Conservation (phyloP, 2,888 invertebrate genomes). For the Dascillus cervinus region DNA sequence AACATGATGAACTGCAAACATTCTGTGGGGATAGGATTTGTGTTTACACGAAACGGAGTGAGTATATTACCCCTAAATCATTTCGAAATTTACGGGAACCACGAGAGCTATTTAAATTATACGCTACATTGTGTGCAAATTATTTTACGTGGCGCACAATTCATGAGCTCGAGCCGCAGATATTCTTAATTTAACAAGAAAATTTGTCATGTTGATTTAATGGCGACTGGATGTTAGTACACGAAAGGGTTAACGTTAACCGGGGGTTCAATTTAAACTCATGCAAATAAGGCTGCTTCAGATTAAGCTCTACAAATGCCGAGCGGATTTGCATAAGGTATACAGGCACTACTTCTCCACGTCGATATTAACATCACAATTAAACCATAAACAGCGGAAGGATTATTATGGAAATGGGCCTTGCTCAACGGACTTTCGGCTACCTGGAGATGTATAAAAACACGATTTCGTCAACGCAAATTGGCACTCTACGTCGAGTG, state of each 20-base stretch:
- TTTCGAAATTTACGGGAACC: slow-evolving; percentile 32
- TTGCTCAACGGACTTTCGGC: slow-evolving; percentile 13
- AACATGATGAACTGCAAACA: no score
- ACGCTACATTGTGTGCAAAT: slow-evolving; percentile 39
- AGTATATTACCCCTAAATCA: slow-evolving; percentile 36
- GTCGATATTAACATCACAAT: slow-evolving; percentile 41
- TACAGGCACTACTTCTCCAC: slow-evolving; percentile 4
- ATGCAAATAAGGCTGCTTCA: no score
- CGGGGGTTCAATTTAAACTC: no score
- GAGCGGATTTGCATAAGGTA: no score
- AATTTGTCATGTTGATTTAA: no score
- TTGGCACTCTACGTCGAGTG: slow-evolving; percentile 18
- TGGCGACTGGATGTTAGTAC: no score
- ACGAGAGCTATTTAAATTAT: slow-evolving; percentile 37
- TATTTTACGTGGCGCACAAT: no score
- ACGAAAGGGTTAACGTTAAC: no score
- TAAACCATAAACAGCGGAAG: slow-evolving; percentile 31
- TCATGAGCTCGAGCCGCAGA: no score
- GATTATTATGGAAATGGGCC: slow-evolving; percentile 15
- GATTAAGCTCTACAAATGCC: no score
- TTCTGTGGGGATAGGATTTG: no score
- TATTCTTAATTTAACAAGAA: no score
- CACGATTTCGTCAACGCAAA: slow-evolving; percentile 20
- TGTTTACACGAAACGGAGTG: slow-evolving; percentile 31
- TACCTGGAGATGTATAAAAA: slow-evolving; percentile 15